Evolutionary conservation across 1,140 invertebrate genomes (phyloP), one percentile per base, ranked within the genome.

Genomic region (Drosophila lini): DNA sequence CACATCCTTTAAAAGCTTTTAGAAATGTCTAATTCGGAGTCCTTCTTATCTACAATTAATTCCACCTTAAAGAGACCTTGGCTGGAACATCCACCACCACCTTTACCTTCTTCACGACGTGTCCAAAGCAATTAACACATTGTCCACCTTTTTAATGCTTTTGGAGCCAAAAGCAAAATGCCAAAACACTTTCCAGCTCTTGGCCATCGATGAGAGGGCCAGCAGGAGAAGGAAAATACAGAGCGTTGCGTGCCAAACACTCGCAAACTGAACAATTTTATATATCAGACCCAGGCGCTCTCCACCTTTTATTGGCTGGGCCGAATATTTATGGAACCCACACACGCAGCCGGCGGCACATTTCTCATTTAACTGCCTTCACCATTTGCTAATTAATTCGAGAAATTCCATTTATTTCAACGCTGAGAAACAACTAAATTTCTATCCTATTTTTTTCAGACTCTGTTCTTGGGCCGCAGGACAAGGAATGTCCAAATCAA

Each of bases 351-450:
- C 74, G 63, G 80, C 56, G 73, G 80, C 68, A 74, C 80, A 88
- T 88, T 88, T 89, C 80, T 88, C 85, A 88, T 88, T 88, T 84
- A 88, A 88, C 84, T 84, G 82, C 82, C 75, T 79, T 69, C 62
- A 79, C 85, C 84, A 89, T 89, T 89, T 90, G 84, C 84, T 89
- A 89, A 89, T 89, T 89, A 89, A 89, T 89, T 89, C 65, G 74
- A 75, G 80, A 89, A 73, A 68, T 44, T 88, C 75, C 80, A 77
- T 80, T 88, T 86, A 80, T 85, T 73, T 86, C 67, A 76, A 76
- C 70, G 79, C 82, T 78, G 52, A 38, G 52, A 75, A 85, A 83
- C 83, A 88, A 88, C 84, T 88, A 88, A 88, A 88, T 88, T 88
- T 71, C 38, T 22, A 32, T 73, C 28, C 22, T 38, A 56, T 68